Conservation (phyloP, 2,888 invertebrate genomes). For the Drosophila greeni region DNA sequence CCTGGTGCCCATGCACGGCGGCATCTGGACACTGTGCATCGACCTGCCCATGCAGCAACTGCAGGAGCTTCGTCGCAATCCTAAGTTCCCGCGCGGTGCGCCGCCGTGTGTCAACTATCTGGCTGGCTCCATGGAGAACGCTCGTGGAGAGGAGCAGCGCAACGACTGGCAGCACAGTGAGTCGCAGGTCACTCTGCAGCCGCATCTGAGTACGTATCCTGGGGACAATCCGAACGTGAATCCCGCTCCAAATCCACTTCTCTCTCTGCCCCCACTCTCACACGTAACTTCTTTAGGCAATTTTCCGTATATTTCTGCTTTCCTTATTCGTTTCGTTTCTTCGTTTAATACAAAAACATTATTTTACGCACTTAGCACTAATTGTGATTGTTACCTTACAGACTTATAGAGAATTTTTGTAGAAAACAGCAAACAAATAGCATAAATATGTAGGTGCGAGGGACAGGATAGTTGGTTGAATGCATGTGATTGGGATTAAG, state of each 20-base stretch:
- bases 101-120: slow-evolving; percentile 90
- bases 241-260: slow-evolving; percentile 22
- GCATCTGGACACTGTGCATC: slow-evolving; percentile 92
- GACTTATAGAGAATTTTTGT: slow-evolving; percentile 63
- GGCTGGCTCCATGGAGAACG: slow-evolving; percentile 83
- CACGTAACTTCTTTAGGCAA: slow-evolving; percentile 34
- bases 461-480: slow-evolving; percentile 29
- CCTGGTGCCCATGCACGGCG: slow-evolving; percentile 92
- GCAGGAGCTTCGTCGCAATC: slow-evolving; percentile 79
- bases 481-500: slow-evolving; percentile 45
- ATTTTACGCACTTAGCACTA: slow-evolving; percentile 70
- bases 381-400: slow-evolving; percentile 70
- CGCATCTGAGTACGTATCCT: slow-evolving; percentile 79
- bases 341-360: slow-evolving; percentile 55
- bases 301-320: slow-evolving; percentile 33
- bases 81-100: slow-evolving; percentile 79
- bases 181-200: slow-evolving; percentile 80
- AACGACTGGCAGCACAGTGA: slow-evolving; percentile 90
- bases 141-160: slow-evolving; percentile 84
- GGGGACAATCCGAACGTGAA: slow-evolving; percentile 37
- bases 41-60: slow-evolving; percentile 89
- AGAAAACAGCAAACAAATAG: slow-evolving; percentile 54
- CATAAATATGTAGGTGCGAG: slow-evolving; percentile 45
- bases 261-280: background rate
- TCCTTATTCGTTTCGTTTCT: slow-evolving; percentile 29